Conservation (phyloP, 2,113 vertebrate species). For the Sisor rabdophorus region DNA sequence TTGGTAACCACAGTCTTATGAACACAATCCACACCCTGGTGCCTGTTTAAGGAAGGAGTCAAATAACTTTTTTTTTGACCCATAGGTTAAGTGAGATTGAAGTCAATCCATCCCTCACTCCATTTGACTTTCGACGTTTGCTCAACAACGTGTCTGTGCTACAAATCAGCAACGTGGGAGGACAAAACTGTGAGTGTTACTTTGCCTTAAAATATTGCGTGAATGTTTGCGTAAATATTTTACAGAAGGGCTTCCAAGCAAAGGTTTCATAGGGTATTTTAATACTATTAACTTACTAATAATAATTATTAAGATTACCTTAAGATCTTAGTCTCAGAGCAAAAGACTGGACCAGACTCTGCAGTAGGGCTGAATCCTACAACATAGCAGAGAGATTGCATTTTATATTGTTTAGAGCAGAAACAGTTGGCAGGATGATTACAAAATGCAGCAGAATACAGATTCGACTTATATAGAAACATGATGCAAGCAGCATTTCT, state of each 20-base stretch:
- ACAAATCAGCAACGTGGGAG: conserved; percentile 61
- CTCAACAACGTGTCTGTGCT: conserved; percentile 79
- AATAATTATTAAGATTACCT: no score
- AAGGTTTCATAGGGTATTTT: neutral
- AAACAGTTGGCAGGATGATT: neutral
- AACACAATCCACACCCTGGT: neutral
- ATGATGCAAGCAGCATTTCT: neutral
- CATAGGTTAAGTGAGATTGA: conserved; percentile 79
- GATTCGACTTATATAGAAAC: neutral
- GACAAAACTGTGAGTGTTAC: conserved; percentile 67
- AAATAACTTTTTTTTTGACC: conserved; percentile 22
- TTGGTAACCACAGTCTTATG: no score
- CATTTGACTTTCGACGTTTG: conserved; percentile 78
- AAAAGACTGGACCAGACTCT: neutral
- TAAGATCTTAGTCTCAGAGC: neutral
- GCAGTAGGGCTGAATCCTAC: neutral
- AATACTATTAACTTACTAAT: neutral
- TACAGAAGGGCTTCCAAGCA: neutral
- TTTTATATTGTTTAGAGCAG: neutral
- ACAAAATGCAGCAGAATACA: neutral
- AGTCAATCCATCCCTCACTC: conserved; percentile 56
- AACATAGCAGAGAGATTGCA: conserved; percentile 2
- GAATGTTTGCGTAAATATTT: neutral
- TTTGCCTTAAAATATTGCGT: neutral
- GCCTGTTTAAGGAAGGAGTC: conserved; percentile 6